Conservation (phyloP, 2,797 vertebrate genomes). For the Graptemys geographica region DNA sequence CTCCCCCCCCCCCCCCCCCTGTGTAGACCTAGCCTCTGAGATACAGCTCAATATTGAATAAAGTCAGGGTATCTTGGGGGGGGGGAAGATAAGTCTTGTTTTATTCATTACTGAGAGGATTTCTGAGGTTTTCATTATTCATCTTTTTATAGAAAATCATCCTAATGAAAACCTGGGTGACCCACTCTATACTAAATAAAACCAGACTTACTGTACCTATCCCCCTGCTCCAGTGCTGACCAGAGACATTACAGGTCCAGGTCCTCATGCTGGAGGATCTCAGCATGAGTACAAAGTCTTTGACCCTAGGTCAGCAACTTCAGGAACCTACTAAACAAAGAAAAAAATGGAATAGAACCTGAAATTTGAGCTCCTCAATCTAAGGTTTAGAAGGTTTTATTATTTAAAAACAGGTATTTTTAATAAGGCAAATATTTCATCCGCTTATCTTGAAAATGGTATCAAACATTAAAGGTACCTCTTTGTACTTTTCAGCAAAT, state of each 20-base stretch:
- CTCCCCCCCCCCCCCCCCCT: no score
- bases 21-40: neutral
- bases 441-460: constrained; percentile 17
- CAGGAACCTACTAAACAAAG: constrained; percentile 77
- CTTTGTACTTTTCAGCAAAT: constrained; percentile 97
- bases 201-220: constrained; percentile 75
- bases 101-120: constrained; percentile 78
- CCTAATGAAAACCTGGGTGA: constrained; percentile 73
- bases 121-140: constrained; percentile 75
- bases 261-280: constrained; percentile 68
- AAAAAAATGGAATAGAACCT: constrained; percentile 72
- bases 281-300: constrained; percentile 71
- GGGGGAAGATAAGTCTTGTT: constrained; percentile 73
- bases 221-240: constrained; percentile 77
- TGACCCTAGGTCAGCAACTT: constrained; percentile 76
- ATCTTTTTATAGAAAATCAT: constrained; percentile 45
- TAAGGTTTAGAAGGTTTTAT: constrained; percentile 44
- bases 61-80: constrained; percentile 54
- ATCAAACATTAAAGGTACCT: constrained; percentile 83
- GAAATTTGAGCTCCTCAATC: constrained; percentile 48
- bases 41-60: constrained; percentile 73
- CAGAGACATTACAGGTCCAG: constrained; percentile 75
- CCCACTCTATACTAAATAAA: constrained; percentile 78
- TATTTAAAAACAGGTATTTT: constrained; percentile 22
- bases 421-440: neutral